Evolutionary conservation across 2,113 vertebrate genomes (phyloP), one percentile per base, ranked within the genome.

Genomic region (Corythoichthys intestinalis): DNA sequence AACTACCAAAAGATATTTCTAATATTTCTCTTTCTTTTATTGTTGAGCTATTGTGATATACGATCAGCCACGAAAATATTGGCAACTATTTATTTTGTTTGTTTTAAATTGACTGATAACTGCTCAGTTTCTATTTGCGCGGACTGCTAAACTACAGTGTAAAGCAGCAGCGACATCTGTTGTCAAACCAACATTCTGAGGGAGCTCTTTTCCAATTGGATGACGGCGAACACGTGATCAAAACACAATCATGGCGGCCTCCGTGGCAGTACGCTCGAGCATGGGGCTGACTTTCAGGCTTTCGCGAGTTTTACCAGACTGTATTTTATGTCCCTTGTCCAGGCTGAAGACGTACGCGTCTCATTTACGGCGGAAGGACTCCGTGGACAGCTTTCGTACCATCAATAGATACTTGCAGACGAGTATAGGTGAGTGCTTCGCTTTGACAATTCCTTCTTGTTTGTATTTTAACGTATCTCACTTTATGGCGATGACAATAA

Each of bases 241-340:
- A 69, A 91, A 90, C 88, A 91, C 67, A 78, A 80, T 71, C 71
- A 93, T 93, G 92, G 91, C 92, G 84, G 88, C 90, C 4, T 76
- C 87, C 35, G 83, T 81, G 63, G 87, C 84, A 28, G 88, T 85
- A 56, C 84, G 90, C 70, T 83, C 77, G 62, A 83, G 88, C 78
- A 28, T 90, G 83, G 83, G 87, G 1, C 82, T 92, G 69, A 85
- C 88, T 87, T 90, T 90, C 74, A 88, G 86, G 76, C 74, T 91
- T 47, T 82, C 74, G 7, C 72, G 89, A 71, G 77, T 83, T 57
- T 72, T 78, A 6, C 82, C 86, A 2, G 84, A 87, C 47, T 91
- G 88, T 65, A 83, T 68, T 15, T 48, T 62, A 0, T 91, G 89
- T 84, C 88, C 85, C 0, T 37, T 92, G 1, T 74, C 78, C 70